Percentiles rank a stretch among this genome's conserved stretches.
Evolutionary conservation across 2,113 vertebrate genomes (phyloP).

Genomic region (Cricetomys ansorgei): DNA sequence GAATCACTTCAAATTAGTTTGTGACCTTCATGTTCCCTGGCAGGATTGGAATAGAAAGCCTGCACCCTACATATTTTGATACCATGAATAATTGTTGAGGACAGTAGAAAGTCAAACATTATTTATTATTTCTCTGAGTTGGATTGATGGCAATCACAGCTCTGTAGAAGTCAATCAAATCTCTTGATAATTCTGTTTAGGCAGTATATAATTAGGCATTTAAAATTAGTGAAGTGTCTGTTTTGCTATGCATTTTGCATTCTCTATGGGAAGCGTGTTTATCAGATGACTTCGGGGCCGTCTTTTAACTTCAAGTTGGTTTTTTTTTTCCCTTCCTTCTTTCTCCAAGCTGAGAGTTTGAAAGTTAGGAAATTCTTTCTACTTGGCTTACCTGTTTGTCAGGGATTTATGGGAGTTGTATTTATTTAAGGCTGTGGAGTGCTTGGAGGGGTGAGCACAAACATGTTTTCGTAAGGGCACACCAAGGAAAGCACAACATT

Average conservation of each 20-base stretch:
- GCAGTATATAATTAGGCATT: slow-evolving; percentile 65
- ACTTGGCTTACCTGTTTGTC: slow-evolving; percentile 80
- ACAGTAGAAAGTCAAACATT: slow-evolving; percentile 68
- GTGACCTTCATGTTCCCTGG: slow-evolving; percentile 3
- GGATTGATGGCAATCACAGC: slow-evolving; percentile 70
- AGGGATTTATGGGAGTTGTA: slow-evolving; percentile 75
- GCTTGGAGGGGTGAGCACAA: slow-evolving; percentile 62
- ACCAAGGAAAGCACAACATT: slow-evolving; percentile 59
- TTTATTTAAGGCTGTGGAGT: slow-evolving; percentile 66
- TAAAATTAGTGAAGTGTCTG: slow-evolving; percentile 70
- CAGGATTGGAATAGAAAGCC: background rate
- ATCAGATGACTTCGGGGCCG: slow-evolving; percentile 52
- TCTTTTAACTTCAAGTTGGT: slow-evolving; percentile 57
- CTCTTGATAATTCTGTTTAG: slow-evolving; percentile 74
- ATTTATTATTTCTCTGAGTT: slow-evolving; percentile 69
- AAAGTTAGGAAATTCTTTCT: slow-evolving; percentile 73
- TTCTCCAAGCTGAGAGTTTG: slow-evolving; percentile 44
- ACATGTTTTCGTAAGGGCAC: slow-evolving; percentile 72
- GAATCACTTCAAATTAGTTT: slow-evolving; percentile 45
- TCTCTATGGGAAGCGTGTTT: slow-evolving; percentile 63
- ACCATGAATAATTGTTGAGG: slow-evolving; percentile 62
- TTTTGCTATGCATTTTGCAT: slow-evolving; percentile 68
- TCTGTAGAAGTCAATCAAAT: slow-evolving; percentile 72
- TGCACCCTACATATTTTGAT: background rate
- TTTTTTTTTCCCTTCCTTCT: background rate